Conservation (phyloP, 2,888 invertebrate genomes). For the Stenodera caucasica region DNA sequence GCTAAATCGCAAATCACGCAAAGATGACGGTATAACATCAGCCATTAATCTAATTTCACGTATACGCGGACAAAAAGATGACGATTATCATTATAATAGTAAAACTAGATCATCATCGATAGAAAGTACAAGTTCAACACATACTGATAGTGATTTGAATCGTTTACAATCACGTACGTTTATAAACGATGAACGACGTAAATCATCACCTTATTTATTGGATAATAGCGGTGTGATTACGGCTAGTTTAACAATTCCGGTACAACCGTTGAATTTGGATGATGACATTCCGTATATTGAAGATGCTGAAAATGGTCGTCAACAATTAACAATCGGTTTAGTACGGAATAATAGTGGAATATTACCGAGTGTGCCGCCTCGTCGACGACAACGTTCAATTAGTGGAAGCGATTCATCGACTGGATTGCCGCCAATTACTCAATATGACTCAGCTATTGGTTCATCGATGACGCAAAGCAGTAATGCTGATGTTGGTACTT, state of each 20-base stretch:
- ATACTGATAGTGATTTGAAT: constrained; percentile 60
- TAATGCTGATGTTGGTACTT: constrained; percentile 52
- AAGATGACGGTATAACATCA: constrained; percentile 56
- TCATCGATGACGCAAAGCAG: constrained; percentile 60
- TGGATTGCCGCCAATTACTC: neutral
- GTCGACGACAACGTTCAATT: constrained; percentile 57
- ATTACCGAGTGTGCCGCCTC: constrained; percentile 53
- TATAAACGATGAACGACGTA: constrained; percentile 56
- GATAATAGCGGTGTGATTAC: constrained; percentile 70
- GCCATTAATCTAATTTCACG: constrained; percentile 62
- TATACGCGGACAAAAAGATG: constrained; percentile 51
- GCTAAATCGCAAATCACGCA: constrained; percentile 45
- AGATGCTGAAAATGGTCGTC: constrained; percentile 55
- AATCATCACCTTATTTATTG: constrained; percentile 62
- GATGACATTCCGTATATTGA: constrained; percentile 73
- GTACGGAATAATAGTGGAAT: constrained; percentile 33
- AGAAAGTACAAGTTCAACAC: constrained; percentile 56
- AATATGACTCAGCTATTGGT: constrained; percentile 67
- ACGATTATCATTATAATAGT: constrained; percentile 51
- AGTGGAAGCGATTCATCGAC: constrained; percentile 58
- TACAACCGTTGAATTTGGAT: constrained; percentile 57
- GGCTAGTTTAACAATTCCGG: constrained; percentile 78
- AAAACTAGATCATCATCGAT: constrained; percentile 53
- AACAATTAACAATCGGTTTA: constrained; percentile 52
- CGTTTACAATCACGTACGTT: constrained; percentile 39